These are phyloP conservation scores for Pseudorasbora parva DNA, from an alignment of 2,113 vertebrate genomes.

Conservation along the genomic window DNA sequence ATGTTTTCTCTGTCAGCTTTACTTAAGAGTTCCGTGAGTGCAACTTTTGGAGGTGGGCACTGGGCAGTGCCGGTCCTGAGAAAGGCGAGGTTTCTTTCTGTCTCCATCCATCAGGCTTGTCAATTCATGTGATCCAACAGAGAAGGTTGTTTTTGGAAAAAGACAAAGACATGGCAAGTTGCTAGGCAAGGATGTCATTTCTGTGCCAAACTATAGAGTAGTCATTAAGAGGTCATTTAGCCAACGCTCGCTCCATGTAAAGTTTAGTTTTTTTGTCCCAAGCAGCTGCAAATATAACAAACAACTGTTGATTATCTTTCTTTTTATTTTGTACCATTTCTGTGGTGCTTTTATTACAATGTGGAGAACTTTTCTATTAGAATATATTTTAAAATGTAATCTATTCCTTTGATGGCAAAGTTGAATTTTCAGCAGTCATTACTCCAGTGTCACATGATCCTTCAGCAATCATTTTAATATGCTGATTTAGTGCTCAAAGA, in stretches of 20 bases:
- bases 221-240: neutral
- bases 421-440: neutral
- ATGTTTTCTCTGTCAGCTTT: constrained; percentile 1
- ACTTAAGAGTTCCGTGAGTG: neutral
- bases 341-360: too few species aligned
- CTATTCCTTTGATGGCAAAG: too few species aligned
- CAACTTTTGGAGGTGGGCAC: neutral
- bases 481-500: neutral
- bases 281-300: neutral
- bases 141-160: neutral
- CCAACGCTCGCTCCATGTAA: neutral
- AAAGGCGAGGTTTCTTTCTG: neutral
- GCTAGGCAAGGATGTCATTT: neutral
- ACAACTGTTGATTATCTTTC: neutral
- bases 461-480: neutral
- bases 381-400: neutral
- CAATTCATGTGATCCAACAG: neutral
- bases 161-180: neutral
- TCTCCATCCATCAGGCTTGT: neutral
- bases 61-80: neutral
- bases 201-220: neutral
- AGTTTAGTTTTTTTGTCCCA: neutral
- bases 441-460: neutral
- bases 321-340: neutral
- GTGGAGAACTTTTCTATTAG: neutral